phyloP scores from a whole-genome alignment of 37 sponge, comb jelly and placozoan species.

The Eunapius fragilis region DNA sequence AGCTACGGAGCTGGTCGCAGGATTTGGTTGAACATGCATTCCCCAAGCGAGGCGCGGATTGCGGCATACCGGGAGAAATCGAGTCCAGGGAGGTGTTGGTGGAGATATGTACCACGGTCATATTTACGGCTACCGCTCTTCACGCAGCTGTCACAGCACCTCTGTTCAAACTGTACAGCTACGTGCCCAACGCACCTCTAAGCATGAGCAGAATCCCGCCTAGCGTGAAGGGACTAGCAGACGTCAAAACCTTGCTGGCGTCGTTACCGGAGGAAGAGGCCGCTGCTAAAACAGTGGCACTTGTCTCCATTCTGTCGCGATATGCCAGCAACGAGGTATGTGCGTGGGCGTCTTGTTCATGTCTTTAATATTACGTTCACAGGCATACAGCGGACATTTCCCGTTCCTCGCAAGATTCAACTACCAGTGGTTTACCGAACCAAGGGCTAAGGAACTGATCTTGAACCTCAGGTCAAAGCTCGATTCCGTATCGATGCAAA shows the following conservation, averaged over 20 bases:
- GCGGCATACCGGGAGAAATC: constrained; percentile 51
- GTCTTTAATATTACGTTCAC: neutral
- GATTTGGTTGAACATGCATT: constrained; percentile 33
- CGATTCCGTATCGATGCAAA: neutral
- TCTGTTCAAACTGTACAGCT: constrained; percentile 57
- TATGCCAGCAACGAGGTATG: constrained; percentile 37
- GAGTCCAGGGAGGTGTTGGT: constrained; percentile 38
- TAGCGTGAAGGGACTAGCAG: constrained; percentile 28
- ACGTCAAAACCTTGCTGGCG: constrained; percentile 26
- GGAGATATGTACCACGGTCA: constrained; percentile 56
- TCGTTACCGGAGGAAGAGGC: constrained; percentile 36
- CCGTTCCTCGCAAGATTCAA: neutral
- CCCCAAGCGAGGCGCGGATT: constrained; percentile 20
- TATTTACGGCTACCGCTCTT: constrained; percentile 61
- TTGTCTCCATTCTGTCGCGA: neutral
- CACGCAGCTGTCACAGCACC: constrained; percentile 78
- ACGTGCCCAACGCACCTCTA: constrained; percentile 72
- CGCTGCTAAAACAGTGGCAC: neutral
- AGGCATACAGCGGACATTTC: neutral
- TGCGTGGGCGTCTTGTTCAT: neutral
- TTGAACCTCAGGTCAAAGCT: neutral
- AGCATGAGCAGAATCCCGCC: constrained; percentile 53
- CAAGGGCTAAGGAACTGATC: neutral
- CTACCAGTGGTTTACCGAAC: neutral
- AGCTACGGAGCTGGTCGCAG: constrained; percentile 47